These are phyloP conservation scores for Dryoscopus gambensis DNA, from an alignment of 2,113 vertebrate genomes.

Conservation along the genomic window DNA sequence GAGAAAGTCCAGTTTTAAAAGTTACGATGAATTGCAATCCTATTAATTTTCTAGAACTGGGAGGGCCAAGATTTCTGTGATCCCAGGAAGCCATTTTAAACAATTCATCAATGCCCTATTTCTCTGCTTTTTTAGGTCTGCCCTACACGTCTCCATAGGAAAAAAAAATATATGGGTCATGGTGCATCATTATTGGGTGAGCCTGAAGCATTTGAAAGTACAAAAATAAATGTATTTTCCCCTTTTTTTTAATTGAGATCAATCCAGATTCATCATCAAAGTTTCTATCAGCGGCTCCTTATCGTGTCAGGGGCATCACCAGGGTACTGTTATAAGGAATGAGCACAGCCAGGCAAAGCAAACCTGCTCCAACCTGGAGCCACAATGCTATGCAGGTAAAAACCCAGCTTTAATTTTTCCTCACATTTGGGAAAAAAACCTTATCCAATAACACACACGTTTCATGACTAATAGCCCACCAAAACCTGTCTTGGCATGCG, in stretches of 20 bases:
- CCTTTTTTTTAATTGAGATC: background rate
- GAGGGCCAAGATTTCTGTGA: background rate
- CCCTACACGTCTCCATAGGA: background rate
- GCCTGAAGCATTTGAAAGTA: background rate
- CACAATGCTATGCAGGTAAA: accelerated
- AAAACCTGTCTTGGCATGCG: background rate
- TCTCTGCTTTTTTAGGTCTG: background rate
- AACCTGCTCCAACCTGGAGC: background rate
- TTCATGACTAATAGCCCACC: background rate
- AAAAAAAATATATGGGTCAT: background rate
- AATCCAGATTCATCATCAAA: background rate
- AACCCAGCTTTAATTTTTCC: background rate
- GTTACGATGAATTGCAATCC: background rate
- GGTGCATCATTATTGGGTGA: background rate
- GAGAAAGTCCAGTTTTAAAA: background rate
- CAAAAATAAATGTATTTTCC: background rate
- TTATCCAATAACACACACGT: accelerated
- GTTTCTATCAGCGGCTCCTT: accelerated
- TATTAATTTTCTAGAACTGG: background rate
- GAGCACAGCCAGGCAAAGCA: background rate
- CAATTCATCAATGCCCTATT: background rate
- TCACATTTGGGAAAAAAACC: background rate
- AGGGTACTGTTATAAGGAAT: background rate
- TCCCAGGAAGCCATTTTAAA: background rate
- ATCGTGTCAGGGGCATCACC: accelerated